These are phyloP conservation scores for Eriosoma lanigerum DNA, from an alignment of 1,140 invertebrate genomes.

Conservation along the genomic window DNA sequence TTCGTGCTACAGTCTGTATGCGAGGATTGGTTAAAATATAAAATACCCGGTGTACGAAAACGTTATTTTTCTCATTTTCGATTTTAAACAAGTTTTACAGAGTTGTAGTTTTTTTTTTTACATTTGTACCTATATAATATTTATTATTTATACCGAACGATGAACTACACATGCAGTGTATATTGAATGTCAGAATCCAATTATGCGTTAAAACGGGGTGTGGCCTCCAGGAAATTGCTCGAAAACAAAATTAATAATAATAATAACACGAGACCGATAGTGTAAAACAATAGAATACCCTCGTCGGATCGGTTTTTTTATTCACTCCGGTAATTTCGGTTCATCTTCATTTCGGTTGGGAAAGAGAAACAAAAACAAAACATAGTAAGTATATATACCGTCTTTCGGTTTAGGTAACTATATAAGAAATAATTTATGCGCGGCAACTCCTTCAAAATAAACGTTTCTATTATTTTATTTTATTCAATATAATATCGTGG, in stretches of 20 bases:
- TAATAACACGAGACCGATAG: slow-evolving; percentile 30
- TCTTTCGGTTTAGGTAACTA: no score
- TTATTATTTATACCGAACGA: slow-evolving; percentile 11
- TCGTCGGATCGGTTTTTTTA: slow-evolving; percentile 37
- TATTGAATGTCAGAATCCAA: slow-evolving; percentile 46
- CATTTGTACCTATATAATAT: neutral
- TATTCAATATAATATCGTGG: no score
- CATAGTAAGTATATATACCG: neutral
- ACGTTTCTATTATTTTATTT: slow-evolving; percentile 42
- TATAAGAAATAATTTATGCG: slow-evolving; percentile 26
- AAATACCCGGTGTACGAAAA: neutral
- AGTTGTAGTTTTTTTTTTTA: neutral
- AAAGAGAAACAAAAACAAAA: neutral
- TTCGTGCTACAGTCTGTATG: no score
- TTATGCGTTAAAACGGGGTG: slow-evolving; percentile 46
- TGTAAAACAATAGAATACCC: slow-evolving; percentile 41
- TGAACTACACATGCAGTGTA: neutral
- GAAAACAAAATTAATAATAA: slow-evolving; percentile 43
- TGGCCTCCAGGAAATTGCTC: slow-evolving; percentile 27
- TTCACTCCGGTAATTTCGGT: slow-evolving; percentile 42
- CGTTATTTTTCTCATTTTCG: slow-evolving; percentile 36
- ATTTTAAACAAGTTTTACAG: slow-evolving; percentile 25
- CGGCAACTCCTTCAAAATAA: slow-evolving; percentile 38
- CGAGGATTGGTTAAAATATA: no score
- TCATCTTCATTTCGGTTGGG: neutral